Evolutionary conservation across 2,113 vertebrate species (phyloP), one percentile per base, ranked within the genome.

Genomic region (Rhea americana): DNA sequence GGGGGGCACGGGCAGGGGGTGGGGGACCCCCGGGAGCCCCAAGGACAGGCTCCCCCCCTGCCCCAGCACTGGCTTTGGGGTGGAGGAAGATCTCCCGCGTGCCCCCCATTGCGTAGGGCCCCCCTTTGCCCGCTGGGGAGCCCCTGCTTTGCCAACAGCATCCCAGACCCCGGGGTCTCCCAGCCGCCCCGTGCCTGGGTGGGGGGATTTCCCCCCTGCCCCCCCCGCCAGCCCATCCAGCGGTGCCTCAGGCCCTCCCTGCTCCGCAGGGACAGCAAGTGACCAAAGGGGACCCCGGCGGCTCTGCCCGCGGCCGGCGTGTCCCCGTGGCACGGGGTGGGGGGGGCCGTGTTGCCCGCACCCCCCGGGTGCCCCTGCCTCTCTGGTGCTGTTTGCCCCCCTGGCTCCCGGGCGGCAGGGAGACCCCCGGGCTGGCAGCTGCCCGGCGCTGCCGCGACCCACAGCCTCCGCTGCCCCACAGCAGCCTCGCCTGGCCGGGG

Each of bases 211-310:
- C 35, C 66, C 43, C 17, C 35, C 35, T 35, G 35, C 35, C 35
- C 7, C 68, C 71, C 37, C 56, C 41, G 47, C 43, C 73, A 56
- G 71, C 45, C 37, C 48, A 39, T 91, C 70, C 72, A 48, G 71
- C 2, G 63, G 91, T 95, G 95, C 95, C 85, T 94, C 71, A 20
- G 86, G 84, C 78, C 55, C 68, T 41, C 72, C 53, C 74, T 26
- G 7, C 53, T 43, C 12, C 5, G 4, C 51, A 32, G 71, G 75
- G 87, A 73, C 48, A 71, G 25, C 50, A 71, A 90, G 56, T 83
- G 94, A 95, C 88, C 94, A 86, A 91, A 91, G 72, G 91, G 91
- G 93, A 56, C 76, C 26, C 65, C 15, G 20, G 35, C 35, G 35
- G 35, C 35, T 35, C 35, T 35, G 35, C 35, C 35, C 35, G 6